These are phyloP conservation scores for Lamproptera curius DNA, from an alignment of 2,888 invertebrate genomes.

Conservation along the genomic window DNA sequence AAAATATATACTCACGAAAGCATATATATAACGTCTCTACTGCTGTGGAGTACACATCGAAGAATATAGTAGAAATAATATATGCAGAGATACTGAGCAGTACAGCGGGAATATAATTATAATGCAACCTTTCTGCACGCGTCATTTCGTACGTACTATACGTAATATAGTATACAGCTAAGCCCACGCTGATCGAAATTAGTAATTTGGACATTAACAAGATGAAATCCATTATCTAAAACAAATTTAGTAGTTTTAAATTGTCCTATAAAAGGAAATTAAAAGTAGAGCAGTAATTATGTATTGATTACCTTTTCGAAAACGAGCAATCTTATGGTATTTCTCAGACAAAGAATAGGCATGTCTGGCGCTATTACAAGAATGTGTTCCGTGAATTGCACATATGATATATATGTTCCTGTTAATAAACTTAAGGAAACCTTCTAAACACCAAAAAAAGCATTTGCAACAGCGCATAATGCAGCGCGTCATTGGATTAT, in stretches of 20 bases:
- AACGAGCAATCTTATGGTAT: constrained; percentile 86
- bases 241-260: too few relatives aligned
- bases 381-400: constrained; percentile 95
- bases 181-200: constrained; percentile 87
- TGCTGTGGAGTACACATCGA: constrained; percentile 97
- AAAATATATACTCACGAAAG: constrained; percentile 93
- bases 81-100: constrained; percentile 91
- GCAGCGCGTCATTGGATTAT: constrained; percentile 82
- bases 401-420: constrained; percentile 97
- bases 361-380: constrained; percentile 92
- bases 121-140: constrained; percentile 79
- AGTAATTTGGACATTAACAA: constrained; percentile 94
- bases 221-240: constrained; percentile 91
- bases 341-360: constrained; percentile 93
- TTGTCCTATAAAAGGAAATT: too few relatives aligned
- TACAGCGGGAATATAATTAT: constrained; percentile 89
- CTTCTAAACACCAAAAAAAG: constrained; percentile 93
- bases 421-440: constrained; percentile 89
- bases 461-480: constrained; percentile 87
- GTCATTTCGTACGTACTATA: constrained; percentile 73
- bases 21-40: constrained; percentile 98
- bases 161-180: constrained; percentile 86
- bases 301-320: constrained; percentile 83
- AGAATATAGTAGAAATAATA: constrained; percentile 92
- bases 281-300: too few relatives aligned